phyloP scores from a whole-genome alignment of 2,797 vertebrate species.

The Fringilla coelebs region DNA sequence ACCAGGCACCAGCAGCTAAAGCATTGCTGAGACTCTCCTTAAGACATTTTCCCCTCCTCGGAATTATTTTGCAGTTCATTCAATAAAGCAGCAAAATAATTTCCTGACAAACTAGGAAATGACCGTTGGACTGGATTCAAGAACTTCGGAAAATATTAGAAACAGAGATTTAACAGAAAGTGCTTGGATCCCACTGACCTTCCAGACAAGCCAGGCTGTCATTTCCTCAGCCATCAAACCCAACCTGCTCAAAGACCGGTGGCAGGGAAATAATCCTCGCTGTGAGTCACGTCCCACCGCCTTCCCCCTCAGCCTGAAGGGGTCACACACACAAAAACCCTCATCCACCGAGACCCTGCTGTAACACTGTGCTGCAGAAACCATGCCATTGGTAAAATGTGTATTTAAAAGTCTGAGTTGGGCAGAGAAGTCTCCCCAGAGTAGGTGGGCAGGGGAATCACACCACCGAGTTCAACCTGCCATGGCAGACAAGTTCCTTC shows the following conservation, averaged over 20 bases:
- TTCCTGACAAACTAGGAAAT: constrained; percentile 75
- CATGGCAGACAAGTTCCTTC: background rate
- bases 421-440: background rate
- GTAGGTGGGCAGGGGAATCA: background rate
- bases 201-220: constrained; percentile 28
- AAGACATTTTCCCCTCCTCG: constrained; percentile 5
- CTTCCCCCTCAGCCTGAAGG: background rate
- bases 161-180: constrained; percentile 70
- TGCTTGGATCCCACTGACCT: constrained; percentile 35
- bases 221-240: constrained; percentile 46
- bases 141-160: constrained; percentile 64
- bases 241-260: background rate
- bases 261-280: background rate
- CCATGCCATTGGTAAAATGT: background rate
- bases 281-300: background rate
- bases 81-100: constrained; percentile 72
- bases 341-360: background rate
- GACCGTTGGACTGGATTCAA: constrained; percentile 66
- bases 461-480: background rate
- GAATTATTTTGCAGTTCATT: constrained; percentile 62
- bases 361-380: background rate
- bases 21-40: background rate
- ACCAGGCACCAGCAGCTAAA: constrained; percentile 4
- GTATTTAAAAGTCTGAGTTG: background rate
- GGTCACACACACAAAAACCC: background rate